Percentiles rank a stretch among this genome's conserved stretches.
Conservation (phyloP, 2,888 invertebrate genomes). For the Germaria angustata region DNA sequence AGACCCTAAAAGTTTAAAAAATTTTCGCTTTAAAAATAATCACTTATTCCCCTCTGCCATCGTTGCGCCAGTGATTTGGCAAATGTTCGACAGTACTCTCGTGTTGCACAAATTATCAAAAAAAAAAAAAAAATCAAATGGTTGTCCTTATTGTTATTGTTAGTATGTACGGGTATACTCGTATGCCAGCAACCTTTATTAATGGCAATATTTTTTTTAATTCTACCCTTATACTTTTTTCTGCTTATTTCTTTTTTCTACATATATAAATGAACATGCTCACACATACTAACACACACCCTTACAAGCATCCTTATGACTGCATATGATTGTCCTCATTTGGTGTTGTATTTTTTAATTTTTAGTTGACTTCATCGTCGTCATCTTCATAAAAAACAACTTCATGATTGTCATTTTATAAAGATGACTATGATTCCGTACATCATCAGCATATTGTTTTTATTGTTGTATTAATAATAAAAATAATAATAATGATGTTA, state of each 20-base stretch:
- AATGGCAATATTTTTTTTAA: constrained; percentile 34
- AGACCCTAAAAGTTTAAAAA: too few relatives aligned
- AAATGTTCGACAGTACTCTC: neutral
- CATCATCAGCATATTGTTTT: constrained; percentile 35
- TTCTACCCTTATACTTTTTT: constrained; percentile 27
- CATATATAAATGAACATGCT: neutral
- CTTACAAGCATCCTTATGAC: constrained; percentile 34
- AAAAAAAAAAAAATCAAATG: constrained; percentile 17
- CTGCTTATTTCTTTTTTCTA: neutral
- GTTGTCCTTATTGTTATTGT: constrained; percentile 31
- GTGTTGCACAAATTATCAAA: neutral
- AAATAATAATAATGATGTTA: constrained; percentile 47
- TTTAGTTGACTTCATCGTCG: constrained; percentile 56
- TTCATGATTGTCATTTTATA: constrained; percentile 17
- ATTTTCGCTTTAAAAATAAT: too few relatives aligned
- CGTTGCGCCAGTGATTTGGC: neutral
- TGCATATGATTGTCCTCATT: constrained; percentile 63
- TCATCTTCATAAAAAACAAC: constrained; percentile 30
- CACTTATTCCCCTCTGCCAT: constrained; percentile 1
- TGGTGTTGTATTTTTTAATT: constrained; percentile 2
- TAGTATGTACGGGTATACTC: neutral
- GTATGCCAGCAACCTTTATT: constrained; percentile 55
- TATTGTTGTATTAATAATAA: constrained; percentile 27
- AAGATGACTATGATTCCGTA: constrained; percentile 30
- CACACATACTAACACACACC: too few relatives aligned